Conservation (phyloP, 2,797 vertebrate species). For the Pseudochirops corinnae region DNA sequence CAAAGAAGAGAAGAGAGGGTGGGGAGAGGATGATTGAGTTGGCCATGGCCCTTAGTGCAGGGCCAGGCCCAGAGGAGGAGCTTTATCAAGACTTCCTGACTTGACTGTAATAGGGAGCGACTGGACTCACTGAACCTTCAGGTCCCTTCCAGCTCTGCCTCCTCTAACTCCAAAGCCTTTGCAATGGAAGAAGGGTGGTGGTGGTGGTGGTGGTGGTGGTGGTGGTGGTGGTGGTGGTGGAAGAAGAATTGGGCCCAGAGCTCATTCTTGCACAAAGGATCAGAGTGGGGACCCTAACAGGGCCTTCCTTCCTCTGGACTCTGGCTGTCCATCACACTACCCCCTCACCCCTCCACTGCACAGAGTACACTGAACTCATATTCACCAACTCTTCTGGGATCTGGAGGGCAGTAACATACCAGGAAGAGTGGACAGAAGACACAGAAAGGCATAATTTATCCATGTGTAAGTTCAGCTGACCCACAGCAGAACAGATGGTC, state of each 20-base stretch:
- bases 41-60: neutral
- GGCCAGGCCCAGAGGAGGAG: neutral
- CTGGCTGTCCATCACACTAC: neutral
- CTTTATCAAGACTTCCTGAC: neutral
- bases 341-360: neutral
- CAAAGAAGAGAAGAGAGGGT: no score
- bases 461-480: neutral
- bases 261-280: neutral
- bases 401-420: neutral
- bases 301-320: neutral
- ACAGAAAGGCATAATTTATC: neutral
- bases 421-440: neutral
- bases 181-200: neutral
- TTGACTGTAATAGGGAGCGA: neutral
- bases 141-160: neutral
- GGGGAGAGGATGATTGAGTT: no score
- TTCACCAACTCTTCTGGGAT: neutral
- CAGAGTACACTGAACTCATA: neutral
- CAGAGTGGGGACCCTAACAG: accelerated
- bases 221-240: accelerated
- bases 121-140: neutral
- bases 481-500: neutral
- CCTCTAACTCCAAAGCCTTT: neutral
- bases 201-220: no score
- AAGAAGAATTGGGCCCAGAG: neutral